Percentiles rank a stretch among this genome's conserved stretches.
phyloP scores from a whole-genome alignment of 2,888 invertebrate genomes.

The Chrysopilus asiliformis region DNA sequence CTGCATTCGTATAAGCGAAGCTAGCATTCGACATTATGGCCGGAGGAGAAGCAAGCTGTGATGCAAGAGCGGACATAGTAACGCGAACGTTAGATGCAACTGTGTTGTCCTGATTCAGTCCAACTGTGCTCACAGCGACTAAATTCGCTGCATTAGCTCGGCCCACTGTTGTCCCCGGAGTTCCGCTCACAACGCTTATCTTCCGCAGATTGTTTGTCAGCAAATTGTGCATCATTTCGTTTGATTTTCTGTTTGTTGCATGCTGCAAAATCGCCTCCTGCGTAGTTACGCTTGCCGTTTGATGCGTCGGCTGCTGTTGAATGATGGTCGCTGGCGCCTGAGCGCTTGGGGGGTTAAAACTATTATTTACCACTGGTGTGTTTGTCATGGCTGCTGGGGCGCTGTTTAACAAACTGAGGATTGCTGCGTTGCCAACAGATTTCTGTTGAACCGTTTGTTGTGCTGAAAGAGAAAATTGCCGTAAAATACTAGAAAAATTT shows the following conservation, averaged over 20 bases:
- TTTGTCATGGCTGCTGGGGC: conserved; percentile 61
- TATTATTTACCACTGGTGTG: conserved; percentile 40
- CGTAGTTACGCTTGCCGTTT: conserved; percentile 23
- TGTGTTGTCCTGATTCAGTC: conserved; percentile 19
- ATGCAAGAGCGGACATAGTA: conserved; percentile 36
- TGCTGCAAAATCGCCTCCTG: conserved; percentile 20
- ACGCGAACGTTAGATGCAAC: conserved; percentile 32
- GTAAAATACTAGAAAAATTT: too few relatives aligned
- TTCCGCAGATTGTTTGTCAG: conserved; percentile 30
- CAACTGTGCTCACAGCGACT: conserved; percentile 26
- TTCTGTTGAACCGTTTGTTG: conserved; percentile 7
- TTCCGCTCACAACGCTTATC: conserved; percentile 25
- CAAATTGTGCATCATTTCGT: conserved; percentile 32
- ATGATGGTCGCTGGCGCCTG: conserved; percentile 11
- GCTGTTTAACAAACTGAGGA: conserved; percentile 63
- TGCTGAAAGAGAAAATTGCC: too few relatives aligned
- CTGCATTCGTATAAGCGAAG: conserved; percentile 20
- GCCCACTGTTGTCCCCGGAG: conserved; percentile 19
- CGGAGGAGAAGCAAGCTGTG: conserved; percentile 35
- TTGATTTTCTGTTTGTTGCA: conserved; percentile 26
- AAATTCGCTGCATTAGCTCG: conserved; percentile 23
- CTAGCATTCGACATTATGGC: conserved; percentile 35
- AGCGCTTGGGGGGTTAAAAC: conserved; percentile 27
- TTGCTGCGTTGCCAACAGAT: conserved; percentile 46
- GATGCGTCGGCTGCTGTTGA: conserved; percentile 19